These are phyloP conservation scores for Progne subis DNA, from an alignment of 2,113 vertebrate species.

Conservation along the genomic window DNA sequence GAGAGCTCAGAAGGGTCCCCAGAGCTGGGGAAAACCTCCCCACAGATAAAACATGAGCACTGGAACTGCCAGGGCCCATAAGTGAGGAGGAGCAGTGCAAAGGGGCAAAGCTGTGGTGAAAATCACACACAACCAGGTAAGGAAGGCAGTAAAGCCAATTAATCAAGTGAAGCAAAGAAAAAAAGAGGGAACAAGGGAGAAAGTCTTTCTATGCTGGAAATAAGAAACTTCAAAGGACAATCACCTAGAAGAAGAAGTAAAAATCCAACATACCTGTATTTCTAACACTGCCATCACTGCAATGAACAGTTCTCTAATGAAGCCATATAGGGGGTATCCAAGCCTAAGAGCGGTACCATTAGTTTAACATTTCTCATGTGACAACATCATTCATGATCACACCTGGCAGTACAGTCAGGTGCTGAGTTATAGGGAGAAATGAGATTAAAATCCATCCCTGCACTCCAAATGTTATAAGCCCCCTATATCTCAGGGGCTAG, in stretches of 20 bases:
- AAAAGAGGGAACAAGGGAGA: not conserved
- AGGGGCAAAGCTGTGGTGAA: not conserved
- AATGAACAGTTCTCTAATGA: not conserved
- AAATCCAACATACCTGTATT: not conserved
- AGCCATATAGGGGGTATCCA: not conserved
- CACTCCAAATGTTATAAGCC: not conserved
- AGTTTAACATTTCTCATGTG: not conserved
- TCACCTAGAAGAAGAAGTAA: not conserved
- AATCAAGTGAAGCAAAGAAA: not conserved
- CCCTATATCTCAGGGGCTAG: not conserved
- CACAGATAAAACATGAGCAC: not conserved
- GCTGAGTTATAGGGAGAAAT: not conserved
- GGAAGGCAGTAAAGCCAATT: not conserved
- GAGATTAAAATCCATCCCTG: not conserved
- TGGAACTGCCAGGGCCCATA: fast-evolving
- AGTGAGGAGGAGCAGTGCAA: fast-evolving
- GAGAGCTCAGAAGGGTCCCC: not conserved
- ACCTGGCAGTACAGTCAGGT: not conserved
- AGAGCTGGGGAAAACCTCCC: not conserved
- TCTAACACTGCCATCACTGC: not conserved
- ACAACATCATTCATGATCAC: not conserved
- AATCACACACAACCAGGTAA: not conserved
- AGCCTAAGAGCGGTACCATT: not conserved
- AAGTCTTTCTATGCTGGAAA: not conserved
- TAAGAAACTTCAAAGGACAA: not conserved